Percentiles rank a stretch among this genome's conserved stretches.
phyloP scores from a whole-genome alignment of 2,113 vertebrate genomes.

The Takifugu flavidus region DNA sequence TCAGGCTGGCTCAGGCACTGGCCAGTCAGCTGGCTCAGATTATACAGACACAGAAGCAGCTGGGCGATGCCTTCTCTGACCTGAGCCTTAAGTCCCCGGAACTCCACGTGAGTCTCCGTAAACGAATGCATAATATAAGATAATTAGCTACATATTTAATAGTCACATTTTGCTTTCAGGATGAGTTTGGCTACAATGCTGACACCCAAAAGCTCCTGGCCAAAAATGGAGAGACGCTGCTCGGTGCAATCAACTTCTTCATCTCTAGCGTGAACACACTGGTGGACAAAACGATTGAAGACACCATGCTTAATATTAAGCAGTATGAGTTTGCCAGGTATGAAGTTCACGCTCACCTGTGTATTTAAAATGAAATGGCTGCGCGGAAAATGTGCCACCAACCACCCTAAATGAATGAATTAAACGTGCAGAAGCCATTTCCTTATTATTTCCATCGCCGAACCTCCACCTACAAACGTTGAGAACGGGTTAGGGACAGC shows the following conservation, averaged over 20 bases:
- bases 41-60: slow-evolving; percentile 92
- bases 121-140: too few species aligned
- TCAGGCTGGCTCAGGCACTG: slow-evolving; percentile 89
- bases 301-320: slow-evolving; percentile 95
- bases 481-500: too few species aligned
- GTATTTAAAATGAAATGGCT: not conserved
- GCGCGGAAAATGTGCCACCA: too few species aligned
- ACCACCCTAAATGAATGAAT: too few species aligned
- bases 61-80: slow-evolving; percentile 95
- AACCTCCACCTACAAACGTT: too few species aligned
- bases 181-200: slow-evolving; percentile 98
- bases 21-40: slow-evolving; percentile 89
- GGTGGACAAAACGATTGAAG: slow-evolving; percentile 98
- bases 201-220: slow-evolving; percentile 96
- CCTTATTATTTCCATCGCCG: too few species aligned
- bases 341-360: slow-evolving; percentile 64
- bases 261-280: slow-evolving; percentile 92
- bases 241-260: slow-evolving; percentile 95
- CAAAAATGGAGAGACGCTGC: slow-evolving; percentile 96
- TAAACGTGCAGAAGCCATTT: too few species aligned
- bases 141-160: too few species aligned
- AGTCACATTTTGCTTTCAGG: slow-evolving; percentile 67
- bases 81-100: slow-evolving; percentile 96
- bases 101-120: slow-evolving; percentile 84
- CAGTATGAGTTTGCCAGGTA: slow-evolving; percentile 97